Evolutionary conservation across 1,140 invertebrate genomes (phyloP), one percentile per base, ranked within the genome.

Genomic region (Drosophila sproati): DNA sequence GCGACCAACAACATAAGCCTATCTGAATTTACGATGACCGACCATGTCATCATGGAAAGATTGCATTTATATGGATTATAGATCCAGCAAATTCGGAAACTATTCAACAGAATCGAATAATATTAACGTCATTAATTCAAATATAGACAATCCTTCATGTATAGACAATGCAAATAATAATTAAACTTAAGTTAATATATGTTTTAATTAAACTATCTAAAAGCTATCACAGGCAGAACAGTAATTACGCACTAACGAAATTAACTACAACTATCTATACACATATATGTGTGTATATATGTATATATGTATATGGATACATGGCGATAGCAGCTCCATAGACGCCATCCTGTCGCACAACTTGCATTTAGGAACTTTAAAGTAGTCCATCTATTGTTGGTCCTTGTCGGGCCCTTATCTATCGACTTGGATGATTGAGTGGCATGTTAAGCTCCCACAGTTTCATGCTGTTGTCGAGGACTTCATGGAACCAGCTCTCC

Each of bases 401-500:
- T 39, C 60, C 32, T 31, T 20, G 20, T 20, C 20, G 20, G n/a
- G 8, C 5, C 10, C 35, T 20, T 35, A 31, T 28, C 28, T 79
- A 80, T 57, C 71, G 73, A 43, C 61, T 81, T 31, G 67, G 64
- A 56, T 78, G 73, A 41, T 67, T 89, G 71, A 85, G 78, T 37
- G 86, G 86, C 95, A 96, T 96, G 85, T 98, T 98, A 74, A 96
- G 95, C 93, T 98, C 97, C 96, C 97, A 97, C 45, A 97, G 93
- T 93, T 97, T 97, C 86, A 97, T 94, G 93, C 96, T 96, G 94
- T 98, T 97, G 92, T 97, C 96, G 83, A 98, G 94, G 45, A 97
- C 96, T 93, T 97, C 96, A 64, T 96, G 94, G 93, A 97, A 97
- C 96, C 96, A 97, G 77, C 95, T 94, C 81, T 94, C 94, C 85